Conservation (phyloP, 1,140 invertebrate genomes). For the Drosophila trapezifrons region DNA sequence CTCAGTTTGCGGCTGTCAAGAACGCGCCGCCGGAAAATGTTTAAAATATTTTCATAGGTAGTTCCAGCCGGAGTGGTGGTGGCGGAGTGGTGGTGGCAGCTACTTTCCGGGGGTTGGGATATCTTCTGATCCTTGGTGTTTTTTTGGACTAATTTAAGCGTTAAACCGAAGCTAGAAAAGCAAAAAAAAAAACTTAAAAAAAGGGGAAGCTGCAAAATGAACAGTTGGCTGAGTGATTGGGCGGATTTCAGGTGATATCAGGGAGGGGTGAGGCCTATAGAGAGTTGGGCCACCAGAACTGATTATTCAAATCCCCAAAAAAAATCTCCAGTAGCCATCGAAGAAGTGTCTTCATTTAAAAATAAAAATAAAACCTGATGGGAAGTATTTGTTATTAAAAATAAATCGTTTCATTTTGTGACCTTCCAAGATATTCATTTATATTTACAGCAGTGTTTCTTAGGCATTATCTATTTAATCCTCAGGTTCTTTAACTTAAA, state of each 20-base stretch:
- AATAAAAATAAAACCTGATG: neutral
- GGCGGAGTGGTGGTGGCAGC: conserved; percentile 19
- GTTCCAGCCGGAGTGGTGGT: conserved; percentile 7
- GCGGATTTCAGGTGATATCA: conserved; percentile 18
- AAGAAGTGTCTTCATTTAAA: neutral
- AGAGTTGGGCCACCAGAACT: conserved; percentile 14
- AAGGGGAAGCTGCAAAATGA: conserved; percentile 55
- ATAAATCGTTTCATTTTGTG: rapidly evolving
- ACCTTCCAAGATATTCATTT: neutral
- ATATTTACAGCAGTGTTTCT: neutral
- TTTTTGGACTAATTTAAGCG: conserved; percentile 68
- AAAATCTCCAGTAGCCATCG: conserved; percentile 10
- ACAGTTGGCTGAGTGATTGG: conserved; percentile 62
- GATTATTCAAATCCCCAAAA: conserved; percentile 34
- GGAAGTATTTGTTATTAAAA: neutral
- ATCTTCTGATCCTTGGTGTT: conserved; percentile 40
- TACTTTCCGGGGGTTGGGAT: conserved; percentile 24
- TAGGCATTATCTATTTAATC: no score
- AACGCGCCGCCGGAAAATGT: conserved; percentile 43
- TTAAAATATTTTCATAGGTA: conserved; percentile 63
- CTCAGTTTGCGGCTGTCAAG: conserved; percentile 42
- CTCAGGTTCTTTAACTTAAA: no score
- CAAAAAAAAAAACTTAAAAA: neutral
- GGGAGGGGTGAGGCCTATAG: neutral
- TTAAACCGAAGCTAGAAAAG: conserved; percentile 45